Base-by-base conservation (phyloP, 2,113 vertebrate genomes). In the Microtus montanus region DNA sequence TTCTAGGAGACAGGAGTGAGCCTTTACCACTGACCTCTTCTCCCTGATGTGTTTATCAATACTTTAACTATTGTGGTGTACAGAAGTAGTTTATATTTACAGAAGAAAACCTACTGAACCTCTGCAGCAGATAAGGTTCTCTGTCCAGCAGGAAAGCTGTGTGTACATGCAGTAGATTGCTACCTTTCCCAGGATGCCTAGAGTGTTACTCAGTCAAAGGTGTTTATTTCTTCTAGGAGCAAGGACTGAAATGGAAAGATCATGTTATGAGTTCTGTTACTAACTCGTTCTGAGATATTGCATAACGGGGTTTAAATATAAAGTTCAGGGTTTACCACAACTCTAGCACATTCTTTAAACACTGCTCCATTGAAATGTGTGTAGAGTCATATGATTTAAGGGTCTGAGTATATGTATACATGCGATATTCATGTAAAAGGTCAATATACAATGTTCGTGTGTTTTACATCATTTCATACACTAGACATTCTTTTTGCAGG, bases 1-100 rank as follows among this genome's bases (percentile, higher is more conserved):
- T 77, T 85, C 35, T 66, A 49, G 35, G 19, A 75, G 19, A 94
- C 94, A 92, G 5, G 38, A 91, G 13, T 85, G 20, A 89, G 64
- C 71, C 82, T 93, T 80, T 95, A n/a, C 92, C 88, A 77, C 61
- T 93, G 92, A 90, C 71, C 10, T 96, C 92, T 87, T 66, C 52
- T 92, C 92, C 47, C 58, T 95, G 44, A 79, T 80, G 49, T 89
- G 83, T 82, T 95, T 96, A 95, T 96, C 96, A 97, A 96, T 96
- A 96, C 95, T 94, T 96, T 84, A 97, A 61, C 77, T 94, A 52
- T 13, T 85, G 54, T 79, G 66, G 54, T 88, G 1, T 47, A 91
- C 80, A 95, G 95, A 97, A 97, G 95, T 92, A 47, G 75, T 91
- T 38, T 90, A 68, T 94, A 91, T 96, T 97, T 96, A 94, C 84